Conservation (phyloP, 2,797 vertebrate species). For the Sebastolobus alascanus region DNA sequence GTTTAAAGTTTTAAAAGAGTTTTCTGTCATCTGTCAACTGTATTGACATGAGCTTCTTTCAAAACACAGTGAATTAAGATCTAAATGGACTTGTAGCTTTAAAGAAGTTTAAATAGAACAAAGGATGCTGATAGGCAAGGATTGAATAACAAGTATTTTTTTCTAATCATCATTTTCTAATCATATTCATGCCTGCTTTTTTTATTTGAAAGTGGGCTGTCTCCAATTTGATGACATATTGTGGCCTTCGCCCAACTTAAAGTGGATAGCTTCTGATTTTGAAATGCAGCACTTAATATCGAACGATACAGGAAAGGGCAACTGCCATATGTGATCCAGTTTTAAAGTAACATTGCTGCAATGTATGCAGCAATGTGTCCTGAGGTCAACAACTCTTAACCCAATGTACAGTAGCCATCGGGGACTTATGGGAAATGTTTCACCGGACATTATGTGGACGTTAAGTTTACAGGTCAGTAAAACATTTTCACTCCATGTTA, state of each 20-base stretch:
- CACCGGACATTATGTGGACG: background rate
- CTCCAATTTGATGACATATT: constrained; percentile 23
- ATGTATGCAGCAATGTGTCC: background rate
- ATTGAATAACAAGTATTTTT: constrained; percentile 45
- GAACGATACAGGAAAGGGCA: background rate
- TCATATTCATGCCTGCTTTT: constrained; percentile 36
- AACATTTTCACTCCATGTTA: background rate
- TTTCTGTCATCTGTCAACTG: constrained; percentile 34
- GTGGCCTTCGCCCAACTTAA: constrained; percentile 7
- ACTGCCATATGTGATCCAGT: background rate
- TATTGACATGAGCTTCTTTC: constrained; percentile 26
- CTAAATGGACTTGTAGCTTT: constrained; percentile 21
- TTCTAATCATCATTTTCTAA: constrained; percentile 46
- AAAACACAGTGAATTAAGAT: constrained; percentile 44
- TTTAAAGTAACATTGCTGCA: constrained; percentile 1
- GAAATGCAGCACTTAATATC: background rate
- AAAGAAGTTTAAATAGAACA: constrained; percentile 29
- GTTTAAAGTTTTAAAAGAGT: constrained; percentile 23
- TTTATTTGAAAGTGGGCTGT: constrained; percentile 3
- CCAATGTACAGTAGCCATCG: background rate
- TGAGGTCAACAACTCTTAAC: constrained; percentile 10
- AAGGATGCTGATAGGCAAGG: constrained; percentile 3
- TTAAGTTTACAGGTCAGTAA: background rate
- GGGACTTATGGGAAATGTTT: background rate
- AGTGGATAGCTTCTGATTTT: constrained; percentile 8